phyloP scores from a whole-genome alignment of 2,797 vertebrate species.

The Sphenopsis melanotis region DNA sequence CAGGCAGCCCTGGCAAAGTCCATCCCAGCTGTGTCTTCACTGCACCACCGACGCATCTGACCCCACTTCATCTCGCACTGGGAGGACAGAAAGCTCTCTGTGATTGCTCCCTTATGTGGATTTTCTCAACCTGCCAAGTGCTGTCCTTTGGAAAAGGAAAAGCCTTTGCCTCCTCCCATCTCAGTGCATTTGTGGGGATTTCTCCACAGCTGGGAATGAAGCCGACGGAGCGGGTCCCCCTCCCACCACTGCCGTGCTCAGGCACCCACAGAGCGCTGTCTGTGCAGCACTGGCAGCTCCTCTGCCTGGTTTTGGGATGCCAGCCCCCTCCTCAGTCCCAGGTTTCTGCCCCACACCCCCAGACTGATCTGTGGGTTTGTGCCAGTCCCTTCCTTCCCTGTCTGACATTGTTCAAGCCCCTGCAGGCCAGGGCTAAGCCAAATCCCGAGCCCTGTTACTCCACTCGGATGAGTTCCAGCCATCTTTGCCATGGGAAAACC shows the following conservation, averaged over 20 bases:
- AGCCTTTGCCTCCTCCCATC: background rate
- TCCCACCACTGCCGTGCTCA: background rate
- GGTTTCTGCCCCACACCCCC: background rate
- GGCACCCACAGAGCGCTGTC: background rate
- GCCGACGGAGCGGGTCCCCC: fast-evolving
- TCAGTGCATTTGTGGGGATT: background rate
- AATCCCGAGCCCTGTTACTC: background rate
- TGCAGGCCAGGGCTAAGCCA: fast-evolving
- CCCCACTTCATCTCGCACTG: background rate
- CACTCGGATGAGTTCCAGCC: background rate
- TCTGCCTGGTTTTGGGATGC: background rate
- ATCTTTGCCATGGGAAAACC: background rate
- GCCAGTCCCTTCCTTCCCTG: background rate
- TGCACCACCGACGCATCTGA: background rate
- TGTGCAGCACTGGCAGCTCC: background rate
- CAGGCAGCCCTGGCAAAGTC: background rate
- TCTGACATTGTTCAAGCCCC: fast-evolving
- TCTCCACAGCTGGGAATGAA: background rate
- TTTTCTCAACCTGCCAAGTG: background rate
- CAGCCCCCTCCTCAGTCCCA: background rate
- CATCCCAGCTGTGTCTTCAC: background rate
- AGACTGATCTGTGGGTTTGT: background rate
- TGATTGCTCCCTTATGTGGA: fast-evolving
- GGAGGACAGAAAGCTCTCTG: background rate
- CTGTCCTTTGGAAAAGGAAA: background rate